Conservation (phyloP, 37 sponge, comb jelly and placozoan species). For the Petrosia ficiformis region DNA sequence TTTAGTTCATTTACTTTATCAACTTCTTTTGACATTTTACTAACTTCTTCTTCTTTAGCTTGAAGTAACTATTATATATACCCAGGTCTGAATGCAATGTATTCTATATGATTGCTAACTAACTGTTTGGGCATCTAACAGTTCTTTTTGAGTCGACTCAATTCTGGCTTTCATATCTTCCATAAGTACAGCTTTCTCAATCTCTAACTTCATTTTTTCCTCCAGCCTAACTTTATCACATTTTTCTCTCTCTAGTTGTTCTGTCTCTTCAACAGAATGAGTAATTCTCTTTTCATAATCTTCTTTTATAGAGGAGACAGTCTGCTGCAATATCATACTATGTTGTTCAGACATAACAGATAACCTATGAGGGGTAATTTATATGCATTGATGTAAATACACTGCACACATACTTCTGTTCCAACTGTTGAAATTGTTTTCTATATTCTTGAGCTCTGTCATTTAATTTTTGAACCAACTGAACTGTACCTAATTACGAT, state of each 20-base stretch:
- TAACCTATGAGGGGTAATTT: too few relatives aligned
- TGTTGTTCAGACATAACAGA: too few relatives aligned
- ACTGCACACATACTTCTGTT: too few relatives aligned
- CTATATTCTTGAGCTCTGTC: too few relatives aligned
- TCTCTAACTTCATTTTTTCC: not conserved
- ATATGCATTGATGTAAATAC: not conserved
- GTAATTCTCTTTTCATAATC: not conserved
- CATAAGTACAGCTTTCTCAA: not conserved
- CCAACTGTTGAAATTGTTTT: too few relatives aligned
- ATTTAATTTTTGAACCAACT: too few relatives aligned
- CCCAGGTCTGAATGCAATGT: not conserved
- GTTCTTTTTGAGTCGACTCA: not conserved
- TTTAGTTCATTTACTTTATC: not conserved
- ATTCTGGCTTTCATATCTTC: not conserved
- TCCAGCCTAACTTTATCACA: not conserved
- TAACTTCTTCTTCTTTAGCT: not conserved
- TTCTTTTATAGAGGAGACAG: not conserved
- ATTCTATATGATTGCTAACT: not conserved
- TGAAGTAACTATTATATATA: not conserved
- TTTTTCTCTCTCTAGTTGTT: not conserved
- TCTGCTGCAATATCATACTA: not conserved
- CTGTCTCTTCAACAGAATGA: not conserved
- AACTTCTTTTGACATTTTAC: not conserved
- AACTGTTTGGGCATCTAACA: not conserved
- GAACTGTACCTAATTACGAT: too few relatives aligned